Percentiles rank a stretch among this genome's conserved stretches.
phyloP scores from a whole-genome alignment of 1,140 invertebrate species.

The Trichoplusia ni region DNA sequence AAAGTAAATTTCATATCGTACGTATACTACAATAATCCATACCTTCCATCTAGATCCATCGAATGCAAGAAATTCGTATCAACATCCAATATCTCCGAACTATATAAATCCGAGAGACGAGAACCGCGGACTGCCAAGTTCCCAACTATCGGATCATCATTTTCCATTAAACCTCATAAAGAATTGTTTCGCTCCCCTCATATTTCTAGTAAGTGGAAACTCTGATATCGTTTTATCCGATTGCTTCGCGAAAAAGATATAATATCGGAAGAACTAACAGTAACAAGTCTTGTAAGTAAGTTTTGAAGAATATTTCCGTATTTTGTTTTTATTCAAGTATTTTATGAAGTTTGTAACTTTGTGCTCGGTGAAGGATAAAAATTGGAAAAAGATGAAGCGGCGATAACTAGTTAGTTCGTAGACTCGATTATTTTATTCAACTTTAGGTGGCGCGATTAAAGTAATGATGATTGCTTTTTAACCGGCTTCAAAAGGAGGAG shows the following conservation, averaged over 20 bases:
- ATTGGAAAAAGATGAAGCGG: no score
- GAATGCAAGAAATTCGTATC: no score
- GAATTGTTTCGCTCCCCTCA: constrained; percentile 21
- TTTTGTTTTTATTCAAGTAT: neutral
- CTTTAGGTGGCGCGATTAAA: no score
- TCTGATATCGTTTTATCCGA: constrained; percentile 8
- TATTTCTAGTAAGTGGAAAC: constrained; percentile 11
- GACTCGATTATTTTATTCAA: no score
- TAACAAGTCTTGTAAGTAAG: constrained; percentile 7
- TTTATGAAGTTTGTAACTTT: no score
- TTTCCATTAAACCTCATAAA: constrained; percentile 20
- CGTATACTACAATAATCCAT: no score
- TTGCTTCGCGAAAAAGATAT: constrained; percentile 2
- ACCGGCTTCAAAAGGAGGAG: no score
- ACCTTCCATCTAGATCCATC: no score
- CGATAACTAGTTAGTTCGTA: no score
- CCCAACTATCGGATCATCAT: constrained; percentile 17
- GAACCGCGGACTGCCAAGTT: neutral
- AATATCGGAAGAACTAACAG: neutral
- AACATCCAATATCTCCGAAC: neutral
- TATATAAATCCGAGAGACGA: constrained; percentile 1
- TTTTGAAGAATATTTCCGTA: constrained; percentile 4
- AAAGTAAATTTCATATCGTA: no score
- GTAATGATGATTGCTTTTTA: no score
- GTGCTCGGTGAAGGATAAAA: no score